Evolutionary conservation across 2,113 vertebrate genomes (phyloP), one percentile per base, ranked within the genome.

Genomic region (Tachysurus fulvidraco): DNA sequence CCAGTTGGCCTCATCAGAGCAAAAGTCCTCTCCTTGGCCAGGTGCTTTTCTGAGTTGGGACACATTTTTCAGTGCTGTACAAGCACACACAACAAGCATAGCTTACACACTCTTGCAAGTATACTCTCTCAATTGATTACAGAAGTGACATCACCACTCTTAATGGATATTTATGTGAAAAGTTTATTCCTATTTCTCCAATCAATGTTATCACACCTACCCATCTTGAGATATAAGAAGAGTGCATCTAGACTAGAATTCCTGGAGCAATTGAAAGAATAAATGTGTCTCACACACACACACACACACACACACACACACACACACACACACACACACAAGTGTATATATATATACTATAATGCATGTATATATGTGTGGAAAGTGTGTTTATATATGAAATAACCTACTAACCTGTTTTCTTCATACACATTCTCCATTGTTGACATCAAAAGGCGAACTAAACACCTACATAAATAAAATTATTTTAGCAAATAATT

Each of bases 401-500:
- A 28, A 0, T 1, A 36, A 79, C 83, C 88, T 90, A 90, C 90
- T 91, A 87, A 96, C 97, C 94, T 96, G 73, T 80, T 91, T 85
- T 95, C 94, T 81, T 94, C 91, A 83, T 88, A 91, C 28, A 93
- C 90, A 87, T 89, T 83, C 88, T 93, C 92, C 84, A 94, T 19
- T 89, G 90, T 91, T 83, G 95, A 95, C 86, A 97, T 91, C 59
- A 64, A 87, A 71, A 99, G 94, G 87, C 93, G 93, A 90, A 98
- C 91, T 91, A 98, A 95, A 95, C 96, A 98, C 90, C 97, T 98
- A 98, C 90, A 97, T 98, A 83, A 89, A 78, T 83, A 88, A 90
- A 81, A 88, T 16, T 36, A 55, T 50, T 44, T 74, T 52, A 3
- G 36, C 5, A 73, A 36, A 65, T 62, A 83, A 54, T 30, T 80